phyloP scores from a whole-genome alignment of 2,113 vertebrate genomes.

The Hassar affinis region DNA sequence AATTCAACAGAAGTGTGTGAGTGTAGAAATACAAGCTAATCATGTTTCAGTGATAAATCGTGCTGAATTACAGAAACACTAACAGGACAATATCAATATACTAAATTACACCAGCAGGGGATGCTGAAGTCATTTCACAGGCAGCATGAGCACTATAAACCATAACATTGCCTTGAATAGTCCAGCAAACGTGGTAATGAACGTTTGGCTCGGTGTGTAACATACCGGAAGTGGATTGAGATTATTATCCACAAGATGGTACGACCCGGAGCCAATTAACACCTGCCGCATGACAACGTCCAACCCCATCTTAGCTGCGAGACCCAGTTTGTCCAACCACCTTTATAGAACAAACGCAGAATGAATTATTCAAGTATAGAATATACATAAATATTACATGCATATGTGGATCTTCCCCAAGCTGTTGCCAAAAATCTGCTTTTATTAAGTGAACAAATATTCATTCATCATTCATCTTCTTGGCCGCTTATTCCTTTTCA shows the following conservation, averaged over 20 bases:
- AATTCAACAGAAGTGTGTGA: neutral
- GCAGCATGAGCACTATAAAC: neutral
- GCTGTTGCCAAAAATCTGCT: neutral
- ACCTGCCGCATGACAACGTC: constrained; percentile 93
- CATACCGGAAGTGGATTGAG: constrained; percentile 89
- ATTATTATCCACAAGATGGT: constrained; percentile 85
- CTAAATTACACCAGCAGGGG: neutral
- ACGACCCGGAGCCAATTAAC: constrained; percentile 84
- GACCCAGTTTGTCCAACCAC: constrained; percentile 95
- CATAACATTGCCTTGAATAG: neutral
- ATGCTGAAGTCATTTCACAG: neutral
- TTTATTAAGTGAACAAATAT: neutral
- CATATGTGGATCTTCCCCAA: too few species aligned
- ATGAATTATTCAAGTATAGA: neutral
- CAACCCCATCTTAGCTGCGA: constrained; percentile 82
- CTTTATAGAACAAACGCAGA: constrained; percentile 64
- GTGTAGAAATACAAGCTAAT: neutral
- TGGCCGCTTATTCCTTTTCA: too few species aligned
- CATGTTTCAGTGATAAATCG: neutral
- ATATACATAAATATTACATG: neutral
- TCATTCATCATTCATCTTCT: too few species aligned
- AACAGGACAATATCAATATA: neutral
- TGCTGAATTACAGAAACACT: neutral
- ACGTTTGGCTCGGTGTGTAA: constrained; percentile 39
- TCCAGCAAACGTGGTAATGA: neutral